A percentile compares a stretch with the other conserved stretches of the same genome.
Conservation (phyloP, 2,113 vertebrate species). For the Clarias macrocephalus region DNA sequence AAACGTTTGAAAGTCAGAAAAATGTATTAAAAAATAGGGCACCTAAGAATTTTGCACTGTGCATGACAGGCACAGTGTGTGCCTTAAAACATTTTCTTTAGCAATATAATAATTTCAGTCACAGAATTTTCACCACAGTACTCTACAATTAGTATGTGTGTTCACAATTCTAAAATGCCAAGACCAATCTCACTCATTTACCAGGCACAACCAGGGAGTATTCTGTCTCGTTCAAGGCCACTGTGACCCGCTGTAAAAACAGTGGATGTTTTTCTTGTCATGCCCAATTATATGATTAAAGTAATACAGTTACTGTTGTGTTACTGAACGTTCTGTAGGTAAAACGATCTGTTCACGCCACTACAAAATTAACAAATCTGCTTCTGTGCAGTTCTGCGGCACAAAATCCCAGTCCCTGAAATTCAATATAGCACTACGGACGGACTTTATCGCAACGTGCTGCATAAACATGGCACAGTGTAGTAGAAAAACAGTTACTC, state of each 20-base stretch:
- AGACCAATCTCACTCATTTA: neutral
- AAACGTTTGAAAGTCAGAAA: neutral
- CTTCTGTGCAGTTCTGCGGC: neutral
- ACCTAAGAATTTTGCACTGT: no score
- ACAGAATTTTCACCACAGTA: neutral
- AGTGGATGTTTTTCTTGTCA: neutral
- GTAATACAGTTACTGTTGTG: neutral
- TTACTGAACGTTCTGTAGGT: neutral
- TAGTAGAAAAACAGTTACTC: neutral
- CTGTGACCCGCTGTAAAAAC: neutral
- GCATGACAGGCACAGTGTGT: neutral
- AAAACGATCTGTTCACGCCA: neutral
- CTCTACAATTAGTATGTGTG: neutral
- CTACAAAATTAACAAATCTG: neutral
- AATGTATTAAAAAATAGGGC: neutral
- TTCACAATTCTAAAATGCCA: neutral
- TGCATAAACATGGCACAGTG: neutral
- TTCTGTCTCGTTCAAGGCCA: neutral
- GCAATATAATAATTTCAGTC: neutral
- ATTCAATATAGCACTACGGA: neutral
- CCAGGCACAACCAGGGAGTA: neutral
- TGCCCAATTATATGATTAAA: neutral
- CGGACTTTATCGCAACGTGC: neutral
- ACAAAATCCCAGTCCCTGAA: neutral
- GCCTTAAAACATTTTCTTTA: neutral